These are phyloP conservation scores for Drosophila funebris DNA, from an alignment of 1,140 invertebrate species.

Conservation along the genomic window DNA sequence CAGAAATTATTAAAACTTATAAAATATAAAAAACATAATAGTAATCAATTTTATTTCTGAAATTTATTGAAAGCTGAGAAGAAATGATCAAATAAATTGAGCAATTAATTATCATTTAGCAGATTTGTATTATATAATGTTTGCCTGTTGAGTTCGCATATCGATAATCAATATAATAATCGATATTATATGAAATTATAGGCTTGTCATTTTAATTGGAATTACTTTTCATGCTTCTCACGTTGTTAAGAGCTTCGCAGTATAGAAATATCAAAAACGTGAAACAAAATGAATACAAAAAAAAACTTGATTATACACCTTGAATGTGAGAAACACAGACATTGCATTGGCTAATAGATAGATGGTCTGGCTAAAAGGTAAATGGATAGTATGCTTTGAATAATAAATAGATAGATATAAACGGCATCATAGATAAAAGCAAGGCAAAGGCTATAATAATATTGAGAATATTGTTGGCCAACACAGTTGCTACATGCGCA, in stretches of 20 bases:
- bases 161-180: too few species aligned
- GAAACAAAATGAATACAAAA: too few species aligned
- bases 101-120: too few species aligned
- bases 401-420: slow-evolving; percentile 67
- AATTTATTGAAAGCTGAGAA: too few species aligned
- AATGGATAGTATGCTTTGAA: slow-evolving; percentile 77
- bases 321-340: slow-evolving; percentile 59
- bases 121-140: too few species aligned
- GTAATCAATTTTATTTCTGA: too few species aligned
- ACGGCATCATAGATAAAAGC: slow-evolving; percentile 28
- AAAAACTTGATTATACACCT: slow-evolving; percentile 70
- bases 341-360: slow-evolving; percentile 19
- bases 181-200: too few species aligned
- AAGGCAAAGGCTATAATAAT: slow-evolving; percentile 21
- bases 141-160: too few species aligned
- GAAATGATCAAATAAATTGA: too few species aligned
- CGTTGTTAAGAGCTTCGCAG: slow-evolving; percentile 1
- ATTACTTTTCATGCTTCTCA: slow-evolving; percentile 17
- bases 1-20: too few species aligned
- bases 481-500: slow-evolving; percentile 22
- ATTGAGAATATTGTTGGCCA: slow-evolving; percentile 6
- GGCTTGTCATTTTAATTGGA: neutral
- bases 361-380: slow-evolving; percentile 43
- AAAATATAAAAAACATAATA: too few species aligned
- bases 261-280: slow-evolving; percentile 1